Evolutionary conservation across 1,140 invertebrate species (phyloP), one percentile per base, ranked within the genome.

Genomic region (Thaumetopoea pityocampa): DNA sequence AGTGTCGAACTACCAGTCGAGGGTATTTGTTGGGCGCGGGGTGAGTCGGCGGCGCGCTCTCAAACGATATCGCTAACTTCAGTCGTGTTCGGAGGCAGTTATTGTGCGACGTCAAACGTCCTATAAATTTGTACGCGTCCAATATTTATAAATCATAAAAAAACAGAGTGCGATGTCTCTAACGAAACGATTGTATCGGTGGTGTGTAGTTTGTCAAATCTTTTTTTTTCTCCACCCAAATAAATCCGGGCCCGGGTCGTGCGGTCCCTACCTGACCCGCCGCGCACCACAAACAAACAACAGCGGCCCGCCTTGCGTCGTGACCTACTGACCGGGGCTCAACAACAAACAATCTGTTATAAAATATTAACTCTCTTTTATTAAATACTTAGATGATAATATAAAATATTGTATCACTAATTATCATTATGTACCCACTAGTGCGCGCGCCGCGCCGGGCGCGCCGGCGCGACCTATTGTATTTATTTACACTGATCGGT

Each of bases 331-430:
- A 57, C 67, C 65, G 64, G 74, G 63, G 53, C 54, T 48, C 43
- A 58, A 40, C 53, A 79, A 79, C 72, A 74, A 58, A 79, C 68
- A 79, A 66, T 65, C 63, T 58, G 42, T 58, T 45, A 47, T 76
- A 77, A 79, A 77, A 79, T 79, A 79, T 77, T 73, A 74, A 79
- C 71, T 79, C 74, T 74, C 67, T 64, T 79, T 79, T 80, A 80
- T 80, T 76, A 74, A 72, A 80, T 80, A 77, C 72, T 80, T 80
- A 77, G 62, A 70, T 65, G 63, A 67, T 76, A 77, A 74, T 79
- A 79, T 73, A 79, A 79, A 79, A 79, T 67, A 79, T 74, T 69
- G 70, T 77, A 77, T 62, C 48, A 66, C 73, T 78, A 74, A 71
- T 69, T 70, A 70, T 67, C n/a, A n/a, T n/a, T 73, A 77, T 68